Percentiles rank a stretch among this genome's conserved stretches.
Evolutionary conservation across 2,797 vertebrate species (phyloP).

Genomic region (Gymnothorax reevesii): DNA sequence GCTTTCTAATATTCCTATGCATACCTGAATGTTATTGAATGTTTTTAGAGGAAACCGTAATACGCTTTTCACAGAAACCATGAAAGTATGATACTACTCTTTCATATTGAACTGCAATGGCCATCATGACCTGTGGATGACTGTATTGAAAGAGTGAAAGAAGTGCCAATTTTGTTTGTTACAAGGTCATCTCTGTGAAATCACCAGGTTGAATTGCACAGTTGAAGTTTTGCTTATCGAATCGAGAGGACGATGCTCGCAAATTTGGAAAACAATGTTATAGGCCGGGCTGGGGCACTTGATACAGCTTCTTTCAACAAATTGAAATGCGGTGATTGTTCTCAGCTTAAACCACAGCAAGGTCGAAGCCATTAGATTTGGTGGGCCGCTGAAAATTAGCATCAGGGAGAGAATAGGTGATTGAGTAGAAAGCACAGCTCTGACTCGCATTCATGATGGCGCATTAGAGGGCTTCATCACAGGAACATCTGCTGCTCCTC

Average conservation of each 20-base stretch:
- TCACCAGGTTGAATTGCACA: no score
- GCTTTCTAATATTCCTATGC: background rate
- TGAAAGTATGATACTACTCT: background rate
- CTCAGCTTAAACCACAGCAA: background rate
- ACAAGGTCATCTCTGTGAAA: background rate
- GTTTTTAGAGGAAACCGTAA: no score
- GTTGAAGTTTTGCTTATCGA: no score
- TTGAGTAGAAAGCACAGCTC: background rate
- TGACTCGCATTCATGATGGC: conserved; percentile 12
- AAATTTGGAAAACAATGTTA: background rate
- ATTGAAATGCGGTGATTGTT: background rate
- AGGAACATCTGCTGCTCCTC: conserved; percentile 16
- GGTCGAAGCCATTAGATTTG: background rate
- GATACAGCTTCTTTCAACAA: background rate
- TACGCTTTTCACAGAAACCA: background rate
- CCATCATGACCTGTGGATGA: background rate
- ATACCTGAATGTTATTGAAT: no score
- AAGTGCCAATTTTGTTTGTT: background rate
- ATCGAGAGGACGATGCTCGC: no score
- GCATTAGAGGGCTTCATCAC: conserved; percentile 27
- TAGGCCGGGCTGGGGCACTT: background rate
- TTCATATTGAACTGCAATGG: no score
- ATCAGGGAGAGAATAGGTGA: background rate
- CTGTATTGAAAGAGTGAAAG: background rate
- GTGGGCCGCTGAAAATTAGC: background rate